Evolutionary conservation across 2,797 vertebrate genomes (phyloP).

Genomic region (Hoplostethus atlanticus): DNA sequence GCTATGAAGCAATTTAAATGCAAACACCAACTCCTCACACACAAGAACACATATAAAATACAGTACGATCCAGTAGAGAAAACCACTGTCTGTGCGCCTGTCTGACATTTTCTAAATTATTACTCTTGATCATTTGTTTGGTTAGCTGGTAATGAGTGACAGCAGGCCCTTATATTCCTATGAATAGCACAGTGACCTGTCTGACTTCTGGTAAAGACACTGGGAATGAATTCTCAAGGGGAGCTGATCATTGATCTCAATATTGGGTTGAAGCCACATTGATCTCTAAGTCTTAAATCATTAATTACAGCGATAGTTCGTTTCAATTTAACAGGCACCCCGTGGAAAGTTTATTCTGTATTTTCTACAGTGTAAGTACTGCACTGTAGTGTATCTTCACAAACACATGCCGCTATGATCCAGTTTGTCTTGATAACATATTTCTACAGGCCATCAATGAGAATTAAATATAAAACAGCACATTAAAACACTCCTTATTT

Average conservation of each 20-base stretch:
- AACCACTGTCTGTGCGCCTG: conserved; percentile 16
- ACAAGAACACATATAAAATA: neutral
- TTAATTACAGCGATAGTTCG: conserved; percentile 59
- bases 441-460: conserved; percentile 54
- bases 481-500: conserved; percentile 61
- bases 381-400: conserved; percentile 15
- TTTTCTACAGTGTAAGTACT: conserved; percentile 20
- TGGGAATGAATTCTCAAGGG: conserved; percentile 44
- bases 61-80: neutral
- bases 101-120: conserved; percentile 27
- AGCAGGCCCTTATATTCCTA: conserved; percentile 30
- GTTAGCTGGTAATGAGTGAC: conserved; percentile 47
- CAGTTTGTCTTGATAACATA: conserved; percentile 55
- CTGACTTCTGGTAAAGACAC: conserved; percentile 70
- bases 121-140: conserved; percentile 36
- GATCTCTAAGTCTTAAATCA: conserved; percentile 68
- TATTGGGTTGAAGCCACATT: conserved; percentile 63
- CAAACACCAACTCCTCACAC: conserved; percentile 10
- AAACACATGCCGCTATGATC: conserved; percentile 45
- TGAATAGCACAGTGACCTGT: conserved; percentile 17
- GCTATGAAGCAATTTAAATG: conserved; percentile 28
- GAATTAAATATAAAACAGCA: conserved; percentile 57
- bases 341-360: conserved; percentile 27
- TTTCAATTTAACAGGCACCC: conserved; percentile 47
- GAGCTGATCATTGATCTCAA: conserved; percentile 68